Evolutionary conservation across 2,113 vertebrate genomes (phyloP).

Genomic region (Alaudala cheleensis): DNA sequence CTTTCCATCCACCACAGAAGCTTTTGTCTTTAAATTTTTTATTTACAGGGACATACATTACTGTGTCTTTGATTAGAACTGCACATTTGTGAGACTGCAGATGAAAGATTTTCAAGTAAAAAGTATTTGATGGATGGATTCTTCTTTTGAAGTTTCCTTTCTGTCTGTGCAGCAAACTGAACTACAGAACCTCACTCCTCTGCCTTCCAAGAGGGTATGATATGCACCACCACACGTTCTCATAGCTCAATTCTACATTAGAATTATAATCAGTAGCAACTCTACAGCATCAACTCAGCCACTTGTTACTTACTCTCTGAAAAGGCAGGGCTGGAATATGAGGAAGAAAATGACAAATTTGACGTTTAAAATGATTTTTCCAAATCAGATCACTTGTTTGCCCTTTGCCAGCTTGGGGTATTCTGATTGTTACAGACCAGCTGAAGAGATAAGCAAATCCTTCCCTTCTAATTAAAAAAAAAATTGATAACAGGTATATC

Average conservation of each 20-base stretch:
- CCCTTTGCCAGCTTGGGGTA: neutral
- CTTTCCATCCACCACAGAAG: neutral
- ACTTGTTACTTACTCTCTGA: neutral
- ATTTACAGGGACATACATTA: neutral
- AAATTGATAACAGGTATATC: neutral
- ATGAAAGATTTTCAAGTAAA: neutral
- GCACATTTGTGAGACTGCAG: neutral
- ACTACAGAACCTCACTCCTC: neutral
- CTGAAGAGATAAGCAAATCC: neutral
- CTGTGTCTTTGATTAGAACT: neutral
- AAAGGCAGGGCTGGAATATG: neutral
- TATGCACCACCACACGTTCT: neutral
- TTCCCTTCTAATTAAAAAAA: neutral
- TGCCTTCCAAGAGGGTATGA: neutral
- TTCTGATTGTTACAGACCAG: neutral
- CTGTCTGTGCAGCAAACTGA: neutral
- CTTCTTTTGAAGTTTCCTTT: neutral
- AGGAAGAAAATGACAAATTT: neutral
- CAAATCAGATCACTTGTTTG: neutral
- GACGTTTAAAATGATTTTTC: slow-evolving; percentile 7
- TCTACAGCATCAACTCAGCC: neutral
- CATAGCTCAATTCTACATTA: neutral
- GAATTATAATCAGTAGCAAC: neutral
- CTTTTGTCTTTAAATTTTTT: neutral
- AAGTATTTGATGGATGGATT: neutral